Evolutionary conservation across 2,113 vertebrate genomes (phyloP), one percentile per base, ranked within the genome.

Genomic region (Phrynocephalus versicolor): DNA sequence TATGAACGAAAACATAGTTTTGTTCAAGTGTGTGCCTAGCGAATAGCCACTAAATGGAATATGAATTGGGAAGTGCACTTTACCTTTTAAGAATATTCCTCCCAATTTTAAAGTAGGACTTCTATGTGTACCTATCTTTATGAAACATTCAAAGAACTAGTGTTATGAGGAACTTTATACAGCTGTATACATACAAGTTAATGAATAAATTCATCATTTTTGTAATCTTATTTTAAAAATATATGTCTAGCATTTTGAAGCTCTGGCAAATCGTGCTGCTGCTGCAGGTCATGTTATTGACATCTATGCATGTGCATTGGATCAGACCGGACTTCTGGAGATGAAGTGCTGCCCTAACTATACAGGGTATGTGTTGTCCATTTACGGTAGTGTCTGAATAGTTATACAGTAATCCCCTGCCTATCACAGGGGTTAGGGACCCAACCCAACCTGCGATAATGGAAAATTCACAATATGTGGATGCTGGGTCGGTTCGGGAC

Each of bases 341-440:
- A 99, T 99, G 98, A 99, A 99, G 79, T 99, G 98, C 93, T 99
- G 98, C 81, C 94, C 98, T 90, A 99, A 99, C 94, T 94, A 97
- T 91, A 99, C 99, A 1, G 98, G 98, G 98, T 98, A 96, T 35
- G 95, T 95, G 80, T 76, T 71, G 18, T 2, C 27, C 90, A 90
- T 25, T 79, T 67, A 45, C 57, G 85, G 30, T 86, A 57, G 35
- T 78, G 19, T 74, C 13, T 82, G 15, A 86, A 80, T 12, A 16
- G 64, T 23, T 70, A 25, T 64, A 33, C 25, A n/a, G n/a, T n/a
- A n/a, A n/a, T n/a, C n/a, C n/a, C n/a, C n/a, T n/a, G n/a, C n/a
- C n/a, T n/a, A n/a, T n/a, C n/a, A n/a, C n/a, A n/a, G n/a, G n/a
- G n/a, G n/a, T n/a, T n/a, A n/a, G n/a, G n/a, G n/a, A n/a, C n/a